Evolutionary conservation across 2,888 invertebrate genomes (phyloP), one percentile per base, ranked within the genome.

Genomic region (Eulithis testata): DNA sequence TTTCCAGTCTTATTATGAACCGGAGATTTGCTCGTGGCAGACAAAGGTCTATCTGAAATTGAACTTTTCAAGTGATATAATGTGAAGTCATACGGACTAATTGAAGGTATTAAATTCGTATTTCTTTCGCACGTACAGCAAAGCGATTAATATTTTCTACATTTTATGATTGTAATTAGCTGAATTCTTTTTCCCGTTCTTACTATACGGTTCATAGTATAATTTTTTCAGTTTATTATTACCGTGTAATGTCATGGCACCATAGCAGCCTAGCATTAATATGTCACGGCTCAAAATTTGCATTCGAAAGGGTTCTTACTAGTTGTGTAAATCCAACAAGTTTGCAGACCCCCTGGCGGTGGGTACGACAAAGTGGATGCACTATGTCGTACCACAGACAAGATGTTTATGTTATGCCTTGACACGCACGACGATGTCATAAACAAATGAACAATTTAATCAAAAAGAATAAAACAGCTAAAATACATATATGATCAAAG

Each of bases 221-320:
- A 50, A 50, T 62, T 65, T 58, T 56, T 59, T 52, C 5, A 31
- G 51, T 56, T 55, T 50, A 55, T 53, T 54, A 40, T 54, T 47
- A 53, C 31, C 51, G 12, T 58, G 62, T 63, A 54, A 47, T 51
- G 55, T 27, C 37, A 37, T 54, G 60, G 51, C 65, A 40, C 40
- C 9, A 31, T 40, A 8, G 40, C 40, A 45, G 51, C 43, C 54
- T 62, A 60, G 78, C 76, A 81, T 85, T 84, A 83, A 85, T 84
- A 84, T 82, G 83, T 84, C 82, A 84, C 83, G 82, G 75, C 69
- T 74, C 65, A 71, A 7, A 72, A 85, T 85, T 86, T 78, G 79
- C 85, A 86, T 87, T 79, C 71, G 77, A 78, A 80, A 80, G 75
- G 77, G 70, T 74, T 71, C 40, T 40, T 75, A 73, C 66, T 66